Percentiles rank a stretch among this genome's conserved stretches.
These are phyloP conservation scores for Salvator merianae DNA, from an alignment of 2,113 vertebrate genomes.

Conservation along the genomic window DNA sequence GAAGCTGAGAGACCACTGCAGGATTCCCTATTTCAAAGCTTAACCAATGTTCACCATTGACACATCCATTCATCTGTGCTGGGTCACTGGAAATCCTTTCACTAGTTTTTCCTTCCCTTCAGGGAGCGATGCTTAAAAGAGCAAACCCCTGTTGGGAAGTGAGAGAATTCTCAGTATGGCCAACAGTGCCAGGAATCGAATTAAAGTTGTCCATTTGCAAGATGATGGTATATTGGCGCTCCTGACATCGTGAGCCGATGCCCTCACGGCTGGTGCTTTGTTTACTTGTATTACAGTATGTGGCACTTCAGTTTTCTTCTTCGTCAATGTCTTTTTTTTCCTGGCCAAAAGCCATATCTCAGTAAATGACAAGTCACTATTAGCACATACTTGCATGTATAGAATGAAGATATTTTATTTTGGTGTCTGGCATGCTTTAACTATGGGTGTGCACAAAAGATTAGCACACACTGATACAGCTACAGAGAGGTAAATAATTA, in stretches of 20 bases:
- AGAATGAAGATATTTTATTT: constrained; percentile 46
- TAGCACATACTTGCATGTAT: constrained; percentile 25
- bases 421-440: constrained; percentile 59
- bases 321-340: constrained; percentile 12
- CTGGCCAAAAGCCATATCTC: constrained; percentile 51
- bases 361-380: constrained; percentile 58
- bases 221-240: constrained; percentile 69
- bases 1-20: constrained; percentile 75
- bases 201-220: constrained; percentile 82
- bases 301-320: constrained; percentile 51
- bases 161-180: constrained; percentile 77
- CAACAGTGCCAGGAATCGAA: constrained; percentile 78
- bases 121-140: constrained; percentile 84
- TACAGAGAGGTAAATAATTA: constrained; percentile 73
- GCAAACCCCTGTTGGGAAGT: constrained; percentile 82
- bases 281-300: constrained; percentile 65
- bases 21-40: constrained; percentile 81
- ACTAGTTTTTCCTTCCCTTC: constrained; percentile 82
- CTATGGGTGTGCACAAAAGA: constrained; percentile 54
- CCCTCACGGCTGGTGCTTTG: constrained; percentile 58
- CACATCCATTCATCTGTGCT: constrained; percentile 82
- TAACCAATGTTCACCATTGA: constrained; percentile 84
- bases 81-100: constrained; percentile 84
- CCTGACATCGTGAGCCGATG: constrained; percentile 52
- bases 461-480: constrained; percentile 36